Percentiles rank a stretch among this genome's conserved stretches.
phyloP scores from a whole-genome alignment of 2,888 invertebrate species.

The Nomada ruficornis region DNA sequence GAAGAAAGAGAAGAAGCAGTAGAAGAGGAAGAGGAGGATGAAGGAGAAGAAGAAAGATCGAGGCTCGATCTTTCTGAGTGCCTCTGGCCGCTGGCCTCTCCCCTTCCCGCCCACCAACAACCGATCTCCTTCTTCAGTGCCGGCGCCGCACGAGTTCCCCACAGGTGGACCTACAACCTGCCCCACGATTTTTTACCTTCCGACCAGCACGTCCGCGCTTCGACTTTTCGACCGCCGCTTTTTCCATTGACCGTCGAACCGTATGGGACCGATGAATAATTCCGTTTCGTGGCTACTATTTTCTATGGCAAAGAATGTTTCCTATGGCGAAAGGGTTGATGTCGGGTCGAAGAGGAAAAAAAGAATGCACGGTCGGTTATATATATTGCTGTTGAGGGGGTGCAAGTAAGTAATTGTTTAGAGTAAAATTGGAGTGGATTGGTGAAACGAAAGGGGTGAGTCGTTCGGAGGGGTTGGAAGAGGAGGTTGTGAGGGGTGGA shows the following conservation, averaged over 20 bases:
- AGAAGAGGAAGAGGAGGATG: slow-evolving; percentile 22
- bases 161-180: slow-evolving; percentile 73
- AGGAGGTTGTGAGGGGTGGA: neutral
- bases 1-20: slow-evolving; percentile 25
- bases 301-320: neutral
- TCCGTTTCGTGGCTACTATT: neutral
- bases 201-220: neutral
- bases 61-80: slow-evolving; percentile 78
- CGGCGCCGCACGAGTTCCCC: slow-evolving; percentile 68
- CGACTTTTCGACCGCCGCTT: slow-evolving; percentile 6
- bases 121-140: slow-evolving; percentile 76
- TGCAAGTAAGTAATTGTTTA: neutral
- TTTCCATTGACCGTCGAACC: too few species aligned
- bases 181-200: slow-evolving; percentile 64
- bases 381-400: neutral
- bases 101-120: slow-evolving; percentile 69
- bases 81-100: slow-evolving; percentile 80
- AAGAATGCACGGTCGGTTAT: too few species aligned
- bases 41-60: slow-evolving; percentile 62
- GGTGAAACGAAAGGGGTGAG: too few species aligned
- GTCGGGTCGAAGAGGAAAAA: neutral
- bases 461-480: neutral
- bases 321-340: neutral
- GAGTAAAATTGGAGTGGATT: too few species aligned
- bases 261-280: slow-evolving; percentile 9